Evolutionary conservation across 2,888 invertebrate genomes (phyloP).

Genomic region (Eilema sororculum): DNA sequence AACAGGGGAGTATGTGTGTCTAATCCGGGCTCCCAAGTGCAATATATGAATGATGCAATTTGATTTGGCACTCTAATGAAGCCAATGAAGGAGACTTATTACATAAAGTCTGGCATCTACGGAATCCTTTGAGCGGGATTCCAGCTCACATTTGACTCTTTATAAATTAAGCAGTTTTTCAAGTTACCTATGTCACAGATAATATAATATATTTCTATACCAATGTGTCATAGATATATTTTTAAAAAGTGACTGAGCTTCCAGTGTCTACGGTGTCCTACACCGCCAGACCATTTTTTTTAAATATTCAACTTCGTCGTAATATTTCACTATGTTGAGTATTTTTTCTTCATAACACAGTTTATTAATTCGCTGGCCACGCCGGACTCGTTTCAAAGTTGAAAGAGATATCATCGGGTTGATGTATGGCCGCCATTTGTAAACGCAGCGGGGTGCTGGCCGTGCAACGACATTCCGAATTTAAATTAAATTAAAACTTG

Average conservation of each 20-base stretch:
- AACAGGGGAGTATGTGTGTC: too few species aligned
- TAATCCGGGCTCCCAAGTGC: too few species aligned
- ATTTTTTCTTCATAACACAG: conserved; percentile 63
- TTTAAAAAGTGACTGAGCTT: conserved; percentile 27
- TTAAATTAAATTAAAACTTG: conserved; percentile 85
- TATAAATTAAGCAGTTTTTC: too few species aligned
- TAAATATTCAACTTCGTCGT: conserved; percentile 55
- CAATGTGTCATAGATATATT: neutral
- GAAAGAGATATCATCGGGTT: conserved; percentile 86
- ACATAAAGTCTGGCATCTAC: too few species aligned
- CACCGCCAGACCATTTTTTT: conserved; percentile 31
- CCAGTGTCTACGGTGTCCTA: conserved; percentile 39
- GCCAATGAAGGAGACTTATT: too few species aligned
- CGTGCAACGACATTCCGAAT: conserved; percentile 79
- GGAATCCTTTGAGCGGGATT: too few species aligned
- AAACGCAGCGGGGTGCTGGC: conserved; percentile 77
- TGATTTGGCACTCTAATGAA: too few species aligned
- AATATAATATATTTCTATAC: too few species aligned
- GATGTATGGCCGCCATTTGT: conserved; percentile 85
- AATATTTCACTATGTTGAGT: conserved; percentile 69
- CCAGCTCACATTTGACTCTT: neutral
- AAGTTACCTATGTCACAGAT: too few species aligned
- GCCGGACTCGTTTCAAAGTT: conserved; percentile 79
- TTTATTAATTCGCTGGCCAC: conserved; percentile 79
- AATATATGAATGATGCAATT: too few species aligned